phyloP scores from a whole-genome alignment of 2,113 vertebrate genomes.

The Butastur rufipennis region DNA sequence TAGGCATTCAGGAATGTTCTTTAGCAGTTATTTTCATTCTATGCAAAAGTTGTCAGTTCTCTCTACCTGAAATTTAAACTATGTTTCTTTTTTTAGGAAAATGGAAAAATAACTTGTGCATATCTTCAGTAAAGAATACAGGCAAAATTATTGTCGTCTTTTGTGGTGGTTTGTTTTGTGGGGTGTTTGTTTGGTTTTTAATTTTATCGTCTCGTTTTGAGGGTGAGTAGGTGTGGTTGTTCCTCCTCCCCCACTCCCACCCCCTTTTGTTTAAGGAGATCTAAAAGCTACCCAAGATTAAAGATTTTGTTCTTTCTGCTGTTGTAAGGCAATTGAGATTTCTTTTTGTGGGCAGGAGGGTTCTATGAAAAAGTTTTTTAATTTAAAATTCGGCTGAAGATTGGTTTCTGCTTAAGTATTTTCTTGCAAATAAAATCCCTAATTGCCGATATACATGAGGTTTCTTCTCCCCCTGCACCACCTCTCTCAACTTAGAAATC shows the following conservation, averaged over 20 bases:
- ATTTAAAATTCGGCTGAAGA: neutral
- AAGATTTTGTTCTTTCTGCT: neutral
- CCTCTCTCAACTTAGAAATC: neutral
- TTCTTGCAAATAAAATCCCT: neutral
- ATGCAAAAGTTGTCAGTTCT: neutral
- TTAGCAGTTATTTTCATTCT: slow-evolving; percentile 1
- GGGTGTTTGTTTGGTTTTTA: neutral
- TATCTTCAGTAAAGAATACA: neutral
- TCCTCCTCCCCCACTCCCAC: rapidly evolving
- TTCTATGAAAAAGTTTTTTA: neutral
- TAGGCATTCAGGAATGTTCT: slow-evolving; percentile 22
- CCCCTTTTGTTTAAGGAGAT: neutral
- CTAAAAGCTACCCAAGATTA: neutral
- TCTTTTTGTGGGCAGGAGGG: neutral
- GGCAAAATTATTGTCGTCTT: neutral
- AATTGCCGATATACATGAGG: neutral
- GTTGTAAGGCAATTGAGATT: neutral
- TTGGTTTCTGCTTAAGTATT: neutral
- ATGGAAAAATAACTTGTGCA: neutral
- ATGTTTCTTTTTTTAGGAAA: neutral
- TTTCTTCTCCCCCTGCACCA: neutral
- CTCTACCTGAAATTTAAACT: neutral
- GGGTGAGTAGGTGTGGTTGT: neutral
- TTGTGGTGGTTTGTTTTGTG: neutral
- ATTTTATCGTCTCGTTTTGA: neutral